Conservation (phyloP, 2,888 invertebrate genomes). For the Dasysyrphus albostriatus region DNA sequence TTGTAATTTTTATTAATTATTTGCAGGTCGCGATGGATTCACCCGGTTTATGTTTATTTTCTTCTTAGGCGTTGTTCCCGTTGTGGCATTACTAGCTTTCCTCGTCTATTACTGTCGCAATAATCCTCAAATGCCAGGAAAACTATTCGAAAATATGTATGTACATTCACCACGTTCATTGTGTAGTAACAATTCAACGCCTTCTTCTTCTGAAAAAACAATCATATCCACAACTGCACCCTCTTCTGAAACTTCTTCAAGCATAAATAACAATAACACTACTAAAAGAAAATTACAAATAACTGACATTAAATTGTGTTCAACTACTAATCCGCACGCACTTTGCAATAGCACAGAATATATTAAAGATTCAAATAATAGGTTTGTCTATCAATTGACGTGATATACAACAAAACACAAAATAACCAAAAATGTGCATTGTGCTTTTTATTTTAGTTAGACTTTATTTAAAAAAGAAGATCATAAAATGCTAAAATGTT, state of each 20-base stretch:
- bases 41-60: slow-evolving; percentile 93
- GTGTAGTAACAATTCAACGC: slow-evolving; percentile 79
- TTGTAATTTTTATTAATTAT: slow-evolving; percentile 42
- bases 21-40: slow-evolving; percentile 88
- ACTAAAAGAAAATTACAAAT: slow-evolving; percentile 84
- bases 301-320: slow-evolving; percentile 85
- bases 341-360: slow-evolving; percentile 84
- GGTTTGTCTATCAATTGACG: slow-evolving; percentile 81
- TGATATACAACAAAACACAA: slow-evolving; percentile 44
- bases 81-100: slow-evolving; percentile 88
- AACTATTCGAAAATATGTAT: slow-evolving; percentile 84
- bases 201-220: slow-evolving; percentile 70
- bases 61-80: slow-evolving; percentile 93
- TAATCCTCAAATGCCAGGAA: slow-evolving; percentile 84
- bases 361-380: slow-evolving; percentile 81
- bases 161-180: slow-evolving; percentile 82
- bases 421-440: slow-evolving; percentile 11
- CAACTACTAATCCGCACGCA: slow-evolving; percentile 86
- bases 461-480: neutral
- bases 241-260: slow-evolving; percentile 60
- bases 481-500: neutral
- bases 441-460: slow-evolving; percentile 36
- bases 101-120: slow-evolving; percentile 90
- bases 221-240: slow-evolving; percentile 65
- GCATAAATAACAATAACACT: slow-evolving; percentile 77